Base-by-base conservation (phyloP, 2,888 invertebrate genomes). In the Rotaria macrura region DNA sequence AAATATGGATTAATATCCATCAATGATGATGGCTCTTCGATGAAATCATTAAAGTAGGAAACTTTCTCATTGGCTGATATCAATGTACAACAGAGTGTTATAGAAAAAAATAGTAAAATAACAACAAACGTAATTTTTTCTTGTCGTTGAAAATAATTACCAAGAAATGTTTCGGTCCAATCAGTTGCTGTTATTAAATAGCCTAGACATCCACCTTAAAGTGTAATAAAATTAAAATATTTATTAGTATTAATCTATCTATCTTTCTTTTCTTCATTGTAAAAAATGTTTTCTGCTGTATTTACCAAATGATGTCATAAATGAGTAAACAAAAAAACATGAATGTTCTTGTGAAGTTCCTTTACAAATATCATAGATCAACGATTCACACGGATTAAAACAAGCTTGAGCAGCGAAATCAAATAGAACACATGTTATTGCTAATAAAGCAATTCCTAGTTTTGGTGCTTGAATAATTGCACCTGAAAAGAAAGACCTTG, bases 361-460 rank as follows among this genome's bases (percentile, higher is more conserved):
- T 79, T 87, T 85, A 9, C 89, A 87, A 52, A 89, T 87, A 86
- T 89, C 89, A n/a, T 89, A 88, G 29, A 89, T 87, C 54, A 89
- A 87, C 6, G 89, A 88, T 87, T 89, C 89, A 87, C 89, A 89
- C 12, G 89, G 89, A 87, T 89, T 89, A 86, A 89, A 88, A 20
- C 89, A 87, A 49, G 88, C 88, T 87, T 89, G 89, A 84, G 88
- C 40, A 43, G 79, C 79, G 43, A 79, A 79, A 43, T 79, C 43
- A 88, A 47, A 49, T 87, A 84, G 5, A 90, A 89, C 4, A 90
- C 84, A 10, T 87, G 85, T 89, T n/a, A 88, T 34, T 0, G 89
- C 89, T 43, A 91, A 87, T 52, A 89, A 86, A n/a, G 87, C 49
- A 12, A 90, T 85, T 5, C 89, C 88, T 23, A 89, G 54, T 5